phyloP scores from a whole-genome alignment of 2,888 invertebrate genomes.

The Dexiosoma caninum region DNA sequence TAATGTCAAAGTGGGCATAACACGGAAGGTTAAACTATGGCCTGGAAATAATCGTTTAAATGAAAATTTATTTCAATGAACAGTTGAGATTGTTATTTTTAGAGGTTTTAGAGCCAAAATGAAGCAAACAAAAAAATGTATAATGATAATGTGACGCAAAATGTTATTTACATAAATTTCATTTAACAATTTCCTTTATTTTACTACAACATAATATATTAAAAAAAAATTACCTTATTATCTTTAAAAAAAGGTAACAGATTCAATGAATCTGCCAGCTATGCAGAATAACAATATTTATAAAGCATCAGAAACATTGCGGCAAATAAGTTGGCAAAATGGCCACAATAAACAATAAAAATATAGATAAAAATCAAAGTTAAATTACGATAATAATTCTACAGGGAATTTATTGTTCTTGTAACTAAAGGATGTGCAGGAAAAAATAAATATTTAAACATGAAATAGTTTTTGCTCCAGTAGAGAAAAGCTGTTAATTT shows the following conservation, averaged over 20 bases:
- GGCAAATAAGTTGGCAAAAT: conserved; percentile 48
- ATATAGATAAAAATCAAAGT: conserved; percentile 41
- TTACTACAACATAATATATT: not conserved
- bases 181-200: conserved; percentile 19
- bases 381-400: conserved; percentile 19
- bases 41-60: conserved; percentile 40
- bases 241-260: not conserved
- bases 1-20: not conserved
- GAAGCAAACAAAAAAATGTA: not conserved
- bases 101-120: conserved; percentile 3
- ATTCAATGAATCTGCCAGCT: not conserved
- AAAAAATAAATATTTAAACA: too few species aligned
- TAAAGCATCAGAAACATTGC: conserved; percentile 37
- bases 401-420: not conserved
- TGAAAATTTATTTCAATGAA: conserved; percentile 39
- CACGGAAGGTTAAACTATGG: conserved; percentile 17
- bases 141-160: conserved; percentile 27
- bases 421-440: too few species aligned
- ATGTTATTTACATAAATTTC: conserved; percentile 27
- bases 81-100: conserved; percentile 23
- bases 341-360: conserved; percentile 5
- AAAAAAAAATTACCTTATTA: conserved; percentile 36
- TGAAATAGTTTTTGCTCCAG: too few species aligned
- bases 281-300: not conserved
- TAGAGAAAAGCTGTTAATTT: too few species aligned